Evolutionary conservation across 92 coral and sea anemone genomes (phyloP), one percentile per base, ranked within the genome.

Genomic region (Zoanthus sansibaricus): DNA sequence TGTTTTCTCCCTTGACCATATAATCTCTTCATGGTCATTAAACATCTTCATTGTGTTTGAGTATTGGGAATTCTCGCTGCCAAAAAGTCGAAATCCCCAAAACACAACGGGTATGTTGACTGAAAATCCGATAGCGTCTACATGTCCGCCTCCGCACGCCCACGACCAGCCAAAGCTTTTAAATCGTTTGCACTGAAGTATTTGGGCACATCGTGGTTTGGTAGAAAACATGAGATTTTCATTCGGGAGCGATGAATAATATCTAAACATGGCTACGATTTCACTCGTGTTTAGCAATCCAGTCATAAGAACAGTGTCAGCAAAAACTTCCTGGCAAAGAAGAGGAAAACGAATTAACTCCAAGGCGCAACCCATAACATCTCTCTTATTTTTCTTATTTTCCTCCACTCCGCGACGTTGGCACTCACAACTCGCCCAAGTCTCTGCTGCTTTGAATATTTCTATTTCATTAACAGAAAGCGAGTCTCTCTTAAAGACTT

Each of bases 61-160:
- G 73, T 80, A 80, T 80, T 71, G 85, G 7, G 85, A 64, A 55
- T 66, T 67, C 58, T 80, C 61, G 20, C 75, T 80, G 75, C 85
- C 85, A 67, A 80, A 80, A 15, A 80, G 85, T 12, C 85, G 85
- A 46, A 80, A 80, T 16, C 85, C 85, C 85, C 85, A 80, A 13
- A 80, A 66, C 59, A 80, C 75, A 10, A 80, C 42, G 9, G 85
- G 75, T 2, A 66, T 47, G 25, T 80, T 80, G 15, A 80, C 85
- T 11, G 85, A 80, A 18, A 80, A 80, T 9, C 73, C 73, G 0
- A 80, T 80, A 7, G 85, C 85, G 73, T 80, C 85, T 1, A 49
- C 64, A 47, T 80, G 85, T 0, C 73, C 85, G 16, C 85, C 85
- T 21, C 85, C 85, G 4, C 85, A 80, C 3, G 85, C 85, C 85